A percentile compares a stretch with the other conserved stretches of the same genome.
These are phyloP conservation scores for Percopsis transmontana DNA, from an alignment of 2,113 vertebrate genomes.

Conservation along the genomic window DNA sequence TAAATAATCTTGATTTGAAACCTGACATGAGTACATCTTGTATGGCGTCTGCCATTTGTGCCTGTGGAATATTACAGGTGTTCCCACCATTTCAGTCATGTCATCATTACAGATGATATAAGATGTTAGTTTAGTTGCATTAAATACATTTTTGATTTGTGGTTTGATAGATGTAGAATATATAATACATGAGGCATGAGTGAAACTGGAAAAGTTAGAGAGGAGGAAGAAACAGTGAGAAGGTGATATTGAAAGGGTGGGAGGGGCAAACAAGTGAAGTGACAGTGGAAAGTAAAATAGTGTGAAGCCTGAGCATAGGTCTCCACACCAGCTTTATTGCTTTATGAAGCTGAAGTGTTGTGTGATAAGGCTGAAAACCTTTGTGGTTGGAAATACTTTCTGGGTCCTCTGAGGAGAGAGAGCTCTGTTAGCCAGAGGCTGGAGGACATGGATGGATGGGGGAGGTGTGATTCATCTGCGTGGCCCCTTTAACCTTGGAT, in stretches of 20 bases:
- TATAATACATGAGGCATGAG: not conserved
- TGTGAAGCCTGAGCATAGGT: constrained; percentile 19
- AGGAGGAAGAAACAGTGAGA: not conserved
- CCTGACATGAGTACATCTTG: too few species aligned
- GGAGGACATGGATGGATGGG: not conserved
- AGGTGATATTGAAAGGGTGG: not conserved
- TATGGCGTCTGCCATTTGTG: too few species aligned
- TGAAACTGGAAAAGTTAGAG: constrained; percentile 3
- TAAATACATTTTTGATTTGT: too few species aligned
- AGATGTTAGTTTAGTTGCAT: too few species aligned
- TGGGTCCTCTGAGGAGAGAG: not conserved
- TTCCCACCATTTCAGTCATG: too few species aligned
- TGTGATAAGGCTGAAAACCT: constrained; percentile 36
- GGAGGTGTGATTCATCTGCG: not conserved
- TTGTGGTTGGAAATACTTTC: not conserved
- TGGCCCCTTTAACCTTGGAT: not conserved
- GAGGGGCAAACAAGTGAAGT: constrained; percentile 1
- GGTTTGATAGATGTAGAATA: not conserved
- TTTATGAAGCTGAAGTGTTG: constrained; percentile 40
- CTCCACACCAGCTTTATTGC: constrained; percentile 47
- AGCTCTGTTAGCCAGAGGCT: not conserved
- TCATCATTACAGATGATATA: too few species aligned
- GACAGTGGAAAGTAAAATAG: constrained; percentile 3
- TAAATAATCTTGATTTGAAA: too few species aligned
- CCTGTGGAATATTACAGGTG: too few species aligned